phyloP scores from a whole-genome alignment of 2,888 invertebrate genomes.

The Trichopoda pennipes region DNA sequence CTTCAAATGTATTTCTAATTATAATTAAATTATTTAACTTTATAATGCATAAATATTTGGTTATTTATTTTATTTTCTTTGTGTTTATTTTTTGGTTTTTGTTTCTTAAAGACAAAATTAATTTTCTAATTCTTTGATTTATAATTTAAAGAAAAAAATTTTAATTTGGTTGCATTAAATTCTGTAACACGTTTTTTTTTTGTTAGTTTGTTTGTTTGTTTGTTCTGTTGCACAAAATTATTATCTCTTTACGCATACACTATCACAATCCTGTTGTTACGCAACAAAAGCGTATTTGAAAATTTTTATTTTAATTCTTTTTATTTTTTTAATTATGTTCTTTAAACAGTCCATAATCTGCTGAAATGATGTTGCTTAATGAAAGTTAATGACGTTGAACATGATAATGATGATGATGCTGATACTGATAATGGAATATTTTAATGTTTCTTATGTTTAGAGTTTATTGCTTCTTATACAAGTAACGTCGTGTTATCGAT shows the following conservation, averaged over 20 bases:
- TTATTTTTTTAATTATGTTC: constrained; percentile 30
- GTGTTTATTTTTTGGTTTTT: background rate
- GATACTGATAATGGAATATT: background rate
- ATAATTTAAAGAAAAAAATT: background rate
- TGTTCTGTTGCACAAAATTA: constrained; percentile 71
- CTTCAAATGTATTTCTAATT: background rate
- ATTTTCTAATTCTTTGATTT: background rate
- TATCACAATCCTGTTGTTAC: constrained; percentile 77
- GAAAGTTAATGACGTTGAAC: constrained; percentile 4
- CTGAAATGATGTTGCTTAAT: constrained; percentile 27
- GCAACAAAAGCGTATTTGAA: constrained; percentile 52
- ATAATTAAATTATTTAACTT: constrained; percentile 27
- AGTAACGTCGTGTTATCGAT: constrained; percentile 56
- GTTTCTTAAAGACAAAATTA: background rate
- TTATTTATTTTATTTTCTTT: background rate
- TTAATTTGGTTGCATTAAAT: constrained; percentile 38
- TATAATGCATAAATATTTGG: constrained; percentile 37
- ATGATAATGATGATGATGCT: background rate
- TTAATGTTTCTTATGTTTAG: constrained; percentile 52
- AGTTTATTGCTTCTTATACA: constrained; percentile 67
- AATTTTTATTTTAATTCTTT: constrained; percentile 15
- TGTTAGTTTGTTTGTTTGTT: constrained; percentile 43
- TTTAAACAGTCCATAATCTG: constrained; percentile 56
- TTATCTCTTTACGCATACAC: constrained; percentile 78
- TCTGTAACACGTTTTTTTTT: too few relatives aligned